These are phyloP conservation scores for Myiozetetes cayanensis DNA, from an alignment of 2,113 vertebrate species.

Conservation along the genomic window DNA sequence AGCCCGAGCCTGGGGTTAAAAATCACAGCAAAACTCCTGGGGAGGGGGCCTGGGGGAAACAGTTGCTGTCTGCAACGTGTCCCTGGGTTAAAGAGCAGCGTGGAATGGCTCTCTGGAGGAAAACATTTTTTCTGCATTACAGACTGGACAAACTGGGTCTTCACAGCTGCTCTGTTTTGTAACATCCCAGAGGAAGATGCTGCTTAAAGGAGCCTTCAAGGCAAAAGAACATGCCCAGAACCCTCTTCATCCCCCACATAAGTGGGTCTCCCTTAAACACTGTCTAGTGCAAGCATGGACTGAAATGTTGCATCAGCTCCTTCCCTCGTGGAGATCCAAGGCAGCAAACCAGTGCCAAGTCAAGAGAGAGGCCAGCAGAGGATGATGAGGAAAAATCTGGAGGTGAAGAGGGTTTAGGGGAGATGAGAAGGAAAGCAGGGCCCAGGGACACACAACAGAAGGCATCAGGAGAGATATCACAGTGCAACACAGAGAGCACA, in stretches of 20 bases:
- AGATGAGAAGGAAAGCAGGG: background rate
- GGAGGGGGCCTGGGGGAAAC: background rate
- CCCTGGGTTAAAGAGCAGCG: background rate
- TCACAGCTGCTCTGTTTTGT: background rate
- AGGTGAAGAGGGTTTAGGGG: background rate
- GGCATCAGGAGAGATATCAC: background rate
- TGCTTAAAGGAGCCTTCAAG: background rate
- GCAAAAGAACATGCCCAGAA: background rate
- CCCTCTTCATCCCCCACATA: background rate
- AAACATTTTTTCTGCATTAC: background rate
- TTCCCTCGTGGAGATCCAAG: background rate
- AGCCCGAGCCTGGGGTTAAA: background rate
- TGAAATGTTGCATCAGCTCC: background rate
- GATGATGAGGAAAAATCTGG: background rate
- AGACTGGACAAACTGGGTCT: background rate
- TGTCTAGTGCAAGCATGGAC: background rate
- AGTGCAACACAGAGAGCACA: background rate
- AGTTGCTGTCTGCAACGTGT: background rate
- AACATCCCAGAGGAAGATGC: background rate
- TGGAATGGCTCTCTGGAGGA: background rate
- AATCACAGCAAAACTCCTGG: background rate
- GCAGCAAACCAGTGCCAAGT: background rate
- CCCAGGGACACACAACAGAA: background rate
- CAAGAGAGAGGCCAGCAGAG: background rate
- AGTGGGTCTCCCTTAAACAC: background rate